Conservation (phyloP, 2,888 invertebrate genomes). For the Drosophila algonquin region DNA sequence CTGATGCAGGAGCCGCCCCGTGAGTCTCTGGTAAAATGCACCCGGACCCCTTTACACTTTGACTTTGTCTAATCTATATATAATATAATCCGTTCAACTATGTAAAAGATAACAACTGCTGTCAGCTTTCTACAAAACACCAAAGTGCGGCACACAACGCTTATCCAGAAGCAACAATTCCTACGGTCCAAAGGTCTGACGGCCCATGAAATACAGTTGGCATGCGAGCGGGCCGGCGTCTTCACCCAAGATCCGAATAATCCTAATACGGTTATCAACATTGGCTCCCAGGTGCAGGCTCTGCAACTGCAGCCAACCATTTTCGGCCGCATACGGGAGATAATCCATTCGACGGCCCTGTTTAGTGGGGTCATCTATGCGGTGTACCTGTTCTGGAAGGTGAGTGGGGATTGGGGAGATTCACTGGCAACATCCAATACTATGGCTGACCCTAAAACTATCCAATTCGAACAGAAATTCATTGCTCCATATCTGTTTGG, state of each 20-base stretch:
- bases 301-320: slow-evolving; percentile 79
- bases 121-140: slow-evolving; percentile 94
- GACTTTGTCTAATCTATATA: slow-evolving; percentile 65
- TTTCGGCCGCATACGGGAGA: slow-evolving; percentile 87
- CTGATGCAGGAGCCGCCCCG: slow-evolving; percentile 72
- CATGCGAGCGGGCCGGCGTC: slow-evolving; percentile 88
- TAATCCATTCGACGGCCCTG: slow-evolving; percentile 89
- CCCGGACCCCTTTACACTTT: not conserved
- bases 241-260: slow-evolving; percentile 81
- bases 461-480: slow-evolving; percentile 85
- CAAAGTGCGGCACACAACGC: slow-evolving; percentile 90
- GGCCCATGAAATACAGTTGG: slow-evolving; percentile 89
- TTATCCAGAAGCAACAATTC: slow-evolving; percentile 91
- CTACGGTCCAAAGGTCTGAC: slow-evolving; percentile 91
- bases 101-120: slow-evolving; percentile 90
- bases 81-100: slow-evolving; percentile 52
- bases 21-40: slow-evolving; percentile 80
- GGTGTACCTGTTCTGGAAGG: slow-evolving; percentile 92
- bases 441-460: not conserved
- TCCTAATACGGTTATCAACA: slow-evolving; percentile 81
- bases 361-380: slow-evolving; percentile 91
- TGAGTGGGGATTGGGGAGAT: slow-evolving; percentile 73
- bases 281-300: slow-evolving; percentile 76
- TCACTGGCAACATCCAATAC: no score
- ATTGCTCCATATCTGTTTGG: slow-evolving; percentile 89